Evolutionary conservation across 37 sponge, comb jelly and placozoan species (phyloP).

Genomic region (Bolinopsis microptera): DNA sequence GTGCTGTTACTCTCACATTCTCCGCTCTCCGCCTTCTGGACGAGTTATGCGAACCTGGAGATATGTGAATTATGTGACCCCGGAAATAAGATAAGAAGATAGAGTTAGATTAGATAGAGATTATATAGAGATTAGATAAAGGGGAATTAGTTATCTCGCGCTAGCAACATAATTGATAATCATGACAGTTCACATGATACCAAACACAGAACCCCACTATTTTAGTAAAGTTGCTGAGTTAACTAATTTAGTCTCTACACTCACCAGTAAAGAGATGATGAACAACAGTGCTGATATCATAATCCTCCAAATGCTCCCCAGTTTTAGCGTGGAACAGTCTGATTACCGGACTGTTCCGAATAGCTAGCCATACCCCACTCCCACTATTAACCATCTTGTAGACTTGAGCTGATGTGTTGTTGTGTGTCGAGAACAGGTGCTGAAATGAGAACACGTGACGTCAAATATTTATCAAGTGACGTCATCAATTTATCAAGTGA

Average conservation of each 20-base stretch:
- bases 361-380: conserved; percentile 64
- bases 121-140: too few species aligned
- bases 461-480: neutral
- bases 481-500: neutral
- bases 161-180: too few species aligned
- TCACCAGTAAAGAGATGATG: conserved; percentile 57
- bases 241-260: too few species aligned
- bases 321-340: conserved; percentile 64
- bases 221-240: too few species aligned
- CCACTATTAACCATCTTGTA: conserved; percentile 65
- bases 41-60: neutral
- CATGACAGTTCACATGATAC: too few species aligned
- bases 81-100: too few species aligned
- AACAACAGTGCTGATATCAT: conserved; percentile 63
- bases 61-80: neutral
- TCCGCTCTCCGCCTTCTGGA: conserved; percentile 9
- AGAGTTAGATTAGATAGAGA: too few species aligned
- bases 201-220: too few species aligned
- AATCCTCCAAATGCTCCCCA: conserved; percentile 58
- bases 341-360: conserved; percentile 60
- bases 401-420: conserved; percentile 63
- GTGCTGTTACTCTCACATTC: conserved; percentile 61
- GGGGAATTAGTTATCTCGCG: too few species aligned
- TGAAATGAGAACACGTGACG: neutral
- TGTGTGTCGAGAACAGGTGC: conserved; percentile 62